A percentile compares a stretch with the other conserved stretches of the same genome.
Conservation (phyloP, 2,888 invertebrate species). For the Ophion ventricosus region DNA sequence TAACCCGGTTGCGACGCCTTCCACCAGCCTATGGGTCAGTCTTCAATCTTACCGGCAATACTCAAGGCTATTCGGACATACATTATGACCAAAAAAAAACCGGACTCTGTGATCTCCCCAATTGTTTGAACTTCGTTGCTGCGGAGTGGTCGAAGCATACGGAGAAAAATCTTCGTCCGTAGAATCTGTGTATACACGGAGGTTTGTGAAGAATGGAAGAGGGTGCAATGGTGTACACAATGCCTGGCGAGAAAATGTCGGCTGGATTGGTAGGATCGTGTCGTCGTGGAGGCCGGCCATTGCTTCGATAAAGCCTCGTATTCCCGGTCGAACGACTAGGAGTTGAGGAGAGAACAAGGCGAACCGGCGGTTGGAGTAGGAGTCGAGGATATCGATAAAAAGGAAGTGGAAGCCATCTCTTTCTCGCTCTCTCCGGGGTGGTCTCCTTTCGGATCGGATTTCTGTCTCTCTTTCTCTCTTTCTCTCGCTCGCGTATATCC, state of each 20-base stretch:
- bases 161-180: background rate
- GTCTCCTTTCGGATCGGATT: constrained; percentile 24
- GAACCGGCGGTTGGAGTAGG: constrained; percentile 36
- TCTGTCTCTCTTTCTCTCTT: constrained; percentile 69
- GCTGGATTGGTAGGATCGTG: constrained; percentile 73
- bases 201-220: constrained; percentile 23
- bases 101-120: background rate
- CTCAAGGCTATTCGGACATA: background rate
- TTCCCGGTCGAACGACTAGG: constrained; percentile 79
- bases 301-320: constrained; percentile 82
- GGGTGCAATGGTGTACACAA: constrained; percentile 60
- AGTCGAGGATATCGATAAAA: constrained; percentile 80
- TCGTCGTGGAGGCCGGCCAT: constrained; percentile 78
- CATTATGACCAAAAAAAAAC: background rate
- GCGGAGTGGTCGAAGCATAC: background rate
- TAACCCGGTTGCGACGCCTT: constrained; percentile 9
- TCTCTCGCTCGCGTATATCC: constrained; percentile 71
- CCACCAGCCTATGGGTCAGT: constrained; percentile 59
- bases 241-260: constrained; percentile 75
- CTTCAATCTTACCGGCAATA: constrained; percentile 21
- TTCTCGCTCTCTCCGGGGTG: constrained; percentile 16
- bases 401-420: constrained; percentile 66
- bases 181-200: no score
- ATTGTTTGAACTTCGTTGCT: background rate
- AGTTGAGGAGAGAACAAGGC: constrained; percentile 66